Evolutionary conservation across 92 coral and sea anemone genomes (phyloP).

Genomic region (Phenganax marumi): DNA sequence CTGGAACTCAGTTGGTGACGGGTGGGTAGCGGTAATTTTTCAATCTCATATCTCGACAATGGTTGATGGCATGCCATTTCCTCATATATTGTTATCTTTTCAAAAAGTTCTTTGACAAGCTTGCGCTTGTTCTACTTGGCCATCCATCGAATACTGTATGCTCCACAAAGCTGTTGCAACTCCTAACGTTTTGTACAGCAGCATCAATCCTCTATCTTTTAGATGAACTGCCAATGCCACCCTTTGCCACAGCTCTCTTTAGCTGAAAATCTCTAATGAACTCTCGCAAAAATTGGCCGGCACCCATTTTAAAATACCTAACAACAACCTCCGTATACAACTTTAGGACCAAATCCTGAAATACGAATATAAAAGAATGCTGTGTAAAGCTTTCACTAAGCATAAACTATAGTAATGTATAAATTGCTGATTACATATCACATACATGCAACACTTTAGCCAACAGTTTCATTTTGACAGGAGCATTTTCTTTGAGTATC

Average conservation of each 20-base stretch:
- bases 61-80: background rate
- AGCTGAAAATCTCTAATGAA: constrained; percentile 2
- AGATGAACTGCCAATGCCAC: background rate
- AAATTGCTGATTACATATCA: background rate
- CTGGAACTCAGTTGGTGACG: background rate
- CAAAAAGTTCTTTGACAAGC: constrained; percentile 6
- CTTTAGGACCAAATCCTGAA: constrained; percentile 9
- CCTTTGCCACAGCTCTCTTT: background rate
- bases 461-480: background rate
- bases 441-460: background rate
- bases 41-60: background rate
- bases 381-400: background rate
- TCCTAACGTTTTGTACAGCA: constrained; percentile 5
- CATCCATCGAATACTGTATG: constrained; percentile 3
- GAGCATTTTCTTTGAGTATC: background rate
- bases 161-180: constrained; percentile 24
- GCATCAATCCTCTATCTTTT: background rate
- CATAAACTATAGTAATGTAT: too few species aligned
- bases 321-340: background rate
- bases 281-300: constrained; percentile 16
- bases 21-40: background rate
- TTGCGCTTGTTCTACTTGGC: constrained; percentile 3
- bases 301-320: constrained; percentile 16
- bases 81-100: background rate
- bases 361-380: background rate